These are phyloP conservation scores for Prunella himalayana DNA, from an alignment of 2,113 vertebrate genomes.

Conservation along the genomic window DNA sequence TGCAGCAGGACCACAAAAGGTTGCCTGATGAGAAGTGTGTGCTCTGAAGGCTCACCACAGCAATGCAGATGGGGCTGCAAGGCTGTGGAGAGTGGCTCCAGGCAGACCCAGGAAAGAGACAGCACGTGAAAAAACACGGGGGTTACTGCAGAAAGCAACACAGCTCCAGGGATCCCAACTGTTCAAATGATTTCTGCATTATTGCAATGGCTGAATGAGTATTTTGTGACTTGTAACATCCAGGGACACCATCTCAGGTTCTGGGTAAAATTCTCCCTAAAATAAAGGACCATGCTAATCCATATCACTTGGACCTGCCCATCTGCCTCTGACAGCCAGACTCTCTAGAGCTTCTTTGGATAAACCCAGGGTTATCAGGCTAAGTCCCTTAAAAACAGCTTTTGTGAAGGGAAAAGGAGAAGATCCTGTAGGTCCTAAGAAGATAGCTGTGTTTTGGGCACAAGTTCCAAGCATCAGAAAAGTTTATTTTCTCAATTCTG, in stretches of 20 bases:
- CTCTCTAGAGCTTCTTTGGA: neutral
- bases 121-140: fast-evolving
- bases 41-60: neutral
- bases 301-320: neutral
- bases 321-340: neutral
- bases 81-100: neutral
- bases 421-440: neutral
- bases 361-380: neutral
- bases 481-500: neutral
- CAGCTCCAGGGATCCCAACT: neutral
- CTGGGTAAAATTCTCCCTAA: neutral
- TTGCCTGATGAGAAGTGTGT: neutral
- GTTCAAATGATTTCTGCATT: neutral
- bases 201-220: neutral
- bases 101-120: neutral
- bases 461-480: neutral
- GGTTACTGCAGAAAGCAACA: neutral
- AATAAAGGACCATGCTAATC: neutral
- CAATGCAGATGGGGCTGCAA: neutral
- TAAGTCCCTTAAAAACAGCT: neutral
- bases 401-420: neutral
- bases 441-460: neutral
- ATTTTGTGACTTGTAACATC: neutral
- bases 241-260: neutral
- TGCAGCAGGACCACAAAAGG: neutral